Evolutionary conservation across 2,888 invertebrate genomes (phyloP).

Genomic region (Caenorhabditis doughertyi): DNA sequence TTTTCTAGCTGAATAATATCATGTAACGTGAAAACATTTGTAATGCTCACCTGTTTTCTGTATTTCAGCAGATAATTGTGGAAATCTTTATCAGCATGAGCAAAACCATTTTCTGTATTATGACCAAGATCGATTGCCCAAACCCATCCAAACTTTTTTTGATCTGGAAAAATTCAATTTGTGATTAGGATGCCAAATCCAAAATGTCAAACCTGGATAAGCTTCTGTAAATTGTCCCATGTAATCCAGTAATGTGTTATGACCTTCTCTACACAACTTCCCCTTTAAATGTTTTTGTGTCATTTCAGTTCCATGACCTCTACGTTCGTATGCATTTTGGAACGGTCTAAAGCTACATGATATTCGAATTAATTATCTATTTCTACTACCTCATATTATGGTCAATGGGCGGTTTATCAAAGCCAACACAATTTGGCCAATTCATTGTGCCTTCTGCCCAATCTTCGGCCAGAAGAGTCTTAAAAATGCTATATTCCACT

Average conservation of each 20-base stretch:
- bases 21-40: not conserved
- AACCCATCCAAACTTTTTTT: constrained; percentile 70
- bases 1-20: constrained; percentile 63
- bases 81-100: constrained; percentile 72
- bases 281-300: constrained; percentile 59
- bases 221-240: constrained; percentile 68
- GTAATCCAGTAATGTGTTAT: constrained; percentile 70
- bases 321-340: constrained; percentile 65
- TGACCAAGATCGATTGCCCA: constrained; percentile 74
- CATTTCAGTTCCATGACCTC: constrained; percentile 33
- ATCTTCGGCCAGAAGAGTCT: constrained; percentile 74
- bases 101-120: constrained; percentile 66
- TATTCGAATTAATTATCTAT: not conserved
- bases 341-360: constrained; percentile 56
- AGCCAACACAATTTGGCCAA: constrained; percentile 75
- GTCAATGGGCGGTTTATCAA: constrained; percentile 67
- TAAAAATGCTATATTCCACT: not conserved
- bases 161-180: constrained; percentile 45
- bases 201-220: constrained; percentile 59
- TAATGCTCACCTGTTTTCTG: constrained; percentile 42
- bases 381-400: constrained; percentile 73
- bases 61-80: constrained; percentile 67
- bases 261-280: constrained; percentile 64
- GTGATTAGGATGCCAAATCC: too few species aligned
- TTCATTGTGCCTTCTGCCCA: constrained; percentile 75